phyloP scores from a whole-genome alignment of 2,888 invertebrate species.

The Lepidochrysops patricia region DNA sequence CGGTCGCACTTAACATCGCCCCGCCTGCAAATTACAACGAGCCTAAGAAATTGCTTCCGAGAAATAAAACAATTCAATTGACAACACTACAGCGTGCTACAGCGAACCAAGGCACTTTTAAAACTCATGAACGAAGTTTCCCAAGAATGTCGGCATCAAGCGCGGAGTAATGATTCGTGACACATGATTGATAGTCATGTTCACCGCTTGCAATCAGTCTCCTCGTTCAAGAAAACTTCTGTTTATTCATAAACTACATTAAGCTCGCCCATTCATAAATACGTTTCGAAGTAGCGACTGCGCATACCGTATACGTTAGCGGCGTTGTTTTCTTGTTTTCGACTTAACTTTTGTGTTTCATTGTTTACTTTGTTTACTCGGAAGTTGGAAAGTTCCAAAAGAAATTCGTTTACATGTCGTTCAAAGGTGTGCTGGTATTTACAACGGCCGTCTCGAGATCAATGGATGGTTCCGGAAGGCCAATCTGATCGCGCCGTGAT shows the following conservation, averaged over 20 bases:
- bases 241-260: conserved; percentile 15
- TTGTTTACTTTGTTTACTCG: background rate
- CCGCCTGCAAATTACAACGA: conserved; percentile 38
- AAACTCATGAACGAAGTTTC: conserved; percentile 4
- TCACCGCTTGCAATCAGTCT: background rate
- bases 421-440: conserved; percentile 23
- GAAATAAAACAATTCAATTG: background rate
- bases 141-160: background rate
- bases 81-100: background rate
- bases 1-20: conserved; percentile 67
- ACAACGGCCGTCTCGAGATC: conserved; percentile 24
- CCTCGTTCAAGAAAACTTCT: conserved; percentile 7
- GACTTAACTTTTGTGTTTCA: background rate
- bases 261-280: conserved; percentile 16
- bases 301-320: background rate
- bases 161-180: conserved; percentile 9
- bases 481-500: conserved; percentile 27
- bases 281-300: background rate
- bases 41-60: background rate
- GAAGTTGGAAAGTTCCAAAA: background rate
- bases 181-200: conserved; percentile 5
- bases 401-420: conserved; percentile 22
- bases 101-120: background rate
- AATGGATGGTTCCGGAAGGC: conserved; percentile 31
- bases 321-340: background rate